Percentiles rank a stretch among this genome's conserved stretches.
phyloP scores from a whole-genome alignment of 2,888 invertebrate genomes.

The Pachydiplax longipennis region DNA sequence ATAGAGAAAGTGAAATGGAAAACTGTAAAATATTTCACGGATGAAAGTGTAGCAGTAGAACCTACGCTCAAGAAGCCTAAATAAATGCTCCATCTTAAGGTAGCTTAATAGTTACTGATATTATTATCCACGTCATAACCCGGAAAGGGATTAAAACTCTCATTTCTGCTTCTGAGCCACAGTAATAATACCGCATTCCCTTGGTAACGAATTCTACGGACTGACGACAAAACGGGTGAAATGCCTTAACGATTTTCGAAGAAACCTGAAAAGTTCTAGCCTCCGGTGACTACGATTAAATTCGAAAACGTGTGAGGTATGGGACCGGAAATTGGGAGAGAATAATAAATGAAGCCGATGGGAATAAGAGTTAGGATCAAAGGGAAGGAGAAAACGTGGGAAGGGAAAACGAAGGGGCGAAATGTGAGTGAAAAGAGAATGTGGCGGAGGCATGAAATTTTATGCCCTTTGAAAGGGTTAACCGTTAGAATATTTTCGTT shows the following conservation, averaged over 20 bases:
- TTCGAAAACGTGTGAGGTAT: slow-evolving; percentile 20
- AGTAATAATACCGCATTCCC: not conserved
- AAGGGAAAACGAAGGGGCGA: not conserved
- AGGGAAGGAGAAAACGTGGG: not conserved
- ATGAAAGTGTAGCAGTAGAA: no score
- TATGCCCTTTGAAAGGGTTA: no score
- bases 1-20: no score
- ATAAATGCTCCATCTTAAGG: no score
- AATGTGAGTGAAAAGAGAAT: not conserved
- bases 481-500: no score
- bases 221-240: slow-evolving; percentile 4
- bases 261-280: slow-evolving; percentile 30
- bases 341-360: slow-evolving; percentile 30
- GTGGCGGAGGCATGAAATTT: not conserved
- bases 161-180: no score
- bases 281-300: slow-evolving; percentile 21
- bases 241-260: slow-evolving; percentile 3
- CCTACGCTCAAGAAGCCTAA: no score
- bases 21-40: no score
- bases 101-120: no score
- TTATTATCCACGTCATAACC: no score
- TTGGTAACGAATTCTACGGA: not conserved
- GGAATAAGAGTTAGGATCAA: not conserved
- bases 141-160: no score
- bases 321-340: not conserved